phyloP scores from a whole-genome alignment of 1,140 invertebrate genomes.

The Dendrolimus kikuchii region DNA sequence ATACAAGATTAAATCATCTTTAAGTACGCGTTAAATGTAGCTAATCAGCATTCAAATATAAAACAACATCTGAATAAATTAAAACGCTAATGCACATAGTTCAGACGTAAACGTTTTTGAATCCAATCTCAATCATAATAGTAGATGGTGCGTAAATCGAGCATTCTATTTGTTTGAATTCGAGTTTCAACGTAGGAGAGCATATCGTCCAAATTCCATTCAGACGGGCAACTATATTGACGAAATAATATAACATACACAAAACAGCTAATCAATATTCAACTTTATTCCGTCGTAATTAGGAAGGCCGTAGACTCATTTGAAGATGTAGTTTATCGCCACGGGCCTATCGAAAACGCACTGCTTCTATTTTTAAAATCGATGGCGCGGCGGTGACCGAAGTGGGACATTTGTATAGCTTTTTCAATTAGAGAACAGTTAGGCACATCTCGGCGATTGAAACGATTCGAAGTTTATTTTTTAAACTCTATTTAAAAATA shows the following conservation, averaged over 20 bases:
- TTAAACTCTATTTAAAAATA: slow-evolving; percentile 4
- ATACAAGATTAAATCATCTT: no score
- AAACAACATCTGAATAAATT: slow-evolving; percentile 1
- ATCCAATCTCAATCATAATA: slow-evolving; percentile 27
- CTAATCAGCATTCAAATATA: slow-evolving; percentile 8
- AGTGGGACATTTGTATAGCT: slow-evolving; percentile 47
- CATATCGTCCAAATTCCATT: slow-evolving; percentile 48
- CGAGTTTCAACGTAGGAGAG: slow-evolving; percentile 35
- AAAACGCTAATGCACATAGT: no score
- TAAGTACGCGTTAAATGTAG: no score
- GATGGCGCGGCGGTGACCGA: slow-evolving; percentile 45
- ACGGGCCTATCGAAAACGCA: slow-evolving; percentile 48
- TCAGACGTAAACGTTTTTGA: no score
- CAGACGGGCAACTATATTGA: slow-evolving; percentile 24
- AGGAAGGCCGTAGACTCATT: background rate
- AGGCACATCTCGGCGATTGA: slow-evolving; percentile 11
- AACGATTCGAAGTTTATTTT: slow-evolving; percentile 2
- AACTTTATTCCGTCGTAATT: slow-evolving; percentile 24
- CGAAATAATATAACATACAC: slow-evolving; percentile 19
- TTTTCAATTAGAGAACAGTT: slow-evolving; percentile 47
- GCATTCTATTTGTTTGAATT: slow-evolving; percentile 41
- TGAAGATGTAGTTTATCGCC: slow-evolving; percentile 30
- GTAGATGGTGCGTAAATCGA: slow-evolving; percentile 28
- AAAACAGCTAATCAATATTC: slow-evolving; percentile 25
- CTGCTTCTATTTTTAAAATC: slow-evolving; percentile 60